Evolutionary conservation across 2,113 vertebrate genomes (phyloP).

Genomic region (Microcebus lehilahytsara): DNA sequence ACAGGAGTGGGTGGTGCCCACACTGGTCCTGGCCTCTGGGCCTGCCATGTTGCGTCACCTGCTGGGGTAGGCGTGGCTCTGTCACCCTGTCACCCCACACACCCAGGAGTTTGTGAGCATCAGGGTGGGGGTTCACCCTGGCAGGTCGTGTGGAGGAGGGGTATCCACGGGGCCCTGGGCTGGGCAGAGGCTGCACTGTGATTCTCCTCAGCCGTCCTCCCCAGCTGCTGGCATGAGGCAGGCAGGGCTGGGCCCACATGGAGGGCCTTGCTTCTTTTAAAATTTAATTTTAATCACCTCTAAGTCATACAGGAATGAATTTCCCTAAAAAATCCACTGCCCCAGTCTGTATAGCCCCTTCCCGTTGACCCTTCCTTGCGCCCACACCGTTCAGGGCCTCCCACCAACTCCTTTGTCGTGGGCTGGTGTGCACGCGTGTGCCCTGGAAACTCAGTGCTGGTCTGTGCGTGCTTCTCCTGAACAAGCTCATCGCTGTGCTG

Average conservation of each 20-base stretch:
- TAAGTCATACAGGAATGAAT: neutral
- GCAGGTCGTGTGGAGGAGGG: neutral
- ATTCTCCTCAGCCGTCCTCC: too few relatives aligned
- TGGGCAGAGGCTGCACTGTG: neutral
- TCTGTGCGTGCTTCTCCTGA: neutral
- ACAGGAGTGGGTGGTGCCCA: neutral
- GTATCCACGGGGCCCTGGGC: neutral
- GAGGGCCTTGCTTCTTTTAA: neutral
- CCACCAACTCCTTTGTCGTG: accelerated
- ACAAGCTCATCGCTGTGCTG: neutral
- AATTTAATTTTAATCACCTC: neutral
- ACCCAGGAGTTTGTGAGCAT: neutral
- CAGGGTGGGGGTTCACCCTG: too few relatives aligned
- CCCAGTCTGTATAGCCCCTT: too few relatives aligned
- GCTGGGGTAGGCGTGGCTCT: neutral
- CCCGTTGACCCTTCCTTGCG: neutral
- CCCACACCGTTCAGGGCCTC: neutral
- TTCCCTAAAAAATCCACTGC: neutral
- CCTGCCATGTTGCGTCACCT: neutral
- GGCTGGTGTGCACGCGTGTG: neutral
- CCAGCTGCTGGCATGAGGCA: neutral
- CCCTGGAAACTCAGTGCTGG: neutral
- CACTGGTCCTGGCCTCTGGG: neutral
- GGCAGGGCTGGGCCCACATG: neutral
- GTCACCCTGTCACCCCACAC: neutral